These are phyloP conservation scores for Micropterix aruncella DNA, from an alignment of 2,888 invertebrate species.

Conservation along the genomic window DNA sequence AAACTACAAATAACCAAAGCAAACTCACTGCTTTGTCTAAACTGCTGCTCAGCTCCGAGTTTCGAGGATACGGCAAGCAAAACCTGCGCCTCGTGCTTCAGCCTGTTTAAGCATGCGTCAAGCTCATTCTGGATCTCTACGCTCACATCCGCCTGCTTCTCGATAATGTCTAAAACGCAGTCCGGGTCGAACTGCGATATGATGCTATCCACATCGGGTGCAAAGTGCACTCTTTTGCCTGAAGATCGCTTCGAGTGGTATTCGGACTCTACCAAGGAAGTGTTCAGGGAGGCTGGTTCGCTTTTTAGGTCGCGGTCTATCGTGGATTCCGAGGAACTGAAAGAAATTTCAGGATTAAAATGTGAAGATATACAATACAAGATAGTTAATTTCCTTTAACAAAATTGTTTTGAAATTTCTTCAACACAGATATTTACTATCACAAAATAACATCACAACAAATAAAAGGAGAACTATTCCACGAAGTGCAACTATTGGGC, in stretches of 20 bases:
- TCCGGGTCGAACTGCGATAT: slow-evolving; percentile 47
- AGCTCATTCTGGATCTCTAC: slow-evolving; percentile 49
- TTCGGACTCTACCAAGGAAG: slow-evolving; percentile 11
- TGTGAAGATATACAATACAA: no score
- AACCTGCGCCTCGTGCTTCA: slow-evolving; percentile 56
- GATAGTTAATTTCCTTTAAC: no score
- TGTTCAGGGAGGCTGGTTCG: slow-evolving; percentile 16
- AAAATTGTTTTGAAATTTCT: no score
- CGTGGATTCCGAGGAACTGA: slow-evolving; percentile 9
- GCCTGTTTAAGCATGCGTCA: slow-evolving; percentile 48
- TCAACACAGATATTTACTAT: no score
- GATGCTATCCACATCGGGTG: slow-evolving; percentile 49
- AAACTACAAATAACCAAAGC: no score
- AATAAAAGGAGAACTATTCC: no score
- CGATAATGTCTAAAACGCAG: slow-evolving; percentile 36
- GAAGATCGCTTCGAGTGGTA: slow-evolving; percentile 16
- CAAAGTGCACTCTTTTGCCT: slow-evolving; percentile 50
- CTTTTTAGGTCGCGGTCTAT: slow-evolving; percentile 10
- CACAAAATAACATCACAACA: no score
- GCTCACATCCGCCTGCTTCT: slow-evolving; percentile 30
- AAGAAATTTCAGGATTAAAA: no score
- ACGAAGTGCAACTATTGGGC: no score
- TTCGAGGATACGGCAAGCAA: slow-evolving; percentile 45
- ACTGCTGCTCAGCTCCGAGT: slow-evolving; percentile 13
- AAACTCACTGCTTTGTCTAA: no score